Evolutionary conservation across 2,888 invertebrate species (phyloP).

Genomic region (Cephus nigrinus): DNA sequence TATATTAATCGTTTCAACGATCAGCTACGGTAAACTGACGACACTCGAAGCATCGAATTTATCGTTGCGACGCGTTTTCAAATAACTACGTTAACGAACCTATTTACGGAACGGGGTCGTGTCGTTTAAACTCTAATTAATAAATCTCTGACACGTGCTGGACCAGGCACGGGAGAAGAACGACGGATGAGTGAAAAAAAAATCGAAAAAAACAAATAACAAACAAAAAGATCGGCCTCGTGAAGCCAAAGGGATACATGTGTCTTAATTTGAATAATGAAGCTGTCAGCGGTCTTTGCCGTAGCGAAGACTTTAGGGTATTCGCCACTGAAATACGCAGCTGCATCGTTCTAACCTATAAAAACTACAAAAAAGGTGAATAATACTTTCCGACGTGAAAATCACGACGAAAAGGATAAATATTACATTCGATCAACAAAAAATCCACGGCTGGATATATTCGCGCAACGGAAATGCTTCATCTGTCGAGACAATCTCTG

Average conservation of each 20-base stretch:
- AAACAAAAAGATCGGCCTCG: not conserved
- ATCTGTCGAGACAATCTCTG: not conserved
- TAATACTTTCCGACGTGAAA: too few species aligned
- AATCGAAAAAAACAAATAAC: not conserved
- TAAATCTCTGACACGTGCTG: slow-evolving; percentile 5
- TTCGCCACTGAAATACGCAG: slow-evolving; percentile 22
- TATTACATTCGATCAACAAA: not conserved
- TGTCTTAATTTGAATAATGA: slow-evolving; percentile 32
- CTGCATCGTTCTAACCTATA: not conserved
- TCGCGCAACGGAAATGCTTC: not conserved
- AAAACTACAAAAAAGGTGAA: not conserved
- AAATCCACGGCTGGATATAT: not conserved
- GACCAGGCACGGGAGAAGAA: not conserved
- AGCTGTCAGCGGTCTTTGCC: slow-evolving; percentile 22
- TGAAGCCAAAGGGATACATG: slow-evolving; percentile 21
- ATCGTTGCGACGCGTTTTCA: not conserved
- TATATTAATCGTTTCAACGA: not conserved
- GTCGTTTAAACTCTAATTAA: slow-evolving; percentile 10
- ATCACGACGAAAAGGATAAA: not conserved
- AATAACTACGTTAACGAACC: not conserved
- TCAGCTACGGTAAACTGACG: not conserved
- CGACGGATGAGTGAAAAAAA: not conserved
- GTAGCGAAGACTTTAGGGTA: slow-evolving; percentile 7
- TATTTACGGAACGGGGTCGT: not conserved
- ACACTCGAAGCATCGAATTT: not conserved